A percentile compares a stretch with the other conserved stretches of the same genome.
phyloP scores from a whole-genome alignment of 2,113 vertebrate genomes.

The Polyodon spathula region DNA sequence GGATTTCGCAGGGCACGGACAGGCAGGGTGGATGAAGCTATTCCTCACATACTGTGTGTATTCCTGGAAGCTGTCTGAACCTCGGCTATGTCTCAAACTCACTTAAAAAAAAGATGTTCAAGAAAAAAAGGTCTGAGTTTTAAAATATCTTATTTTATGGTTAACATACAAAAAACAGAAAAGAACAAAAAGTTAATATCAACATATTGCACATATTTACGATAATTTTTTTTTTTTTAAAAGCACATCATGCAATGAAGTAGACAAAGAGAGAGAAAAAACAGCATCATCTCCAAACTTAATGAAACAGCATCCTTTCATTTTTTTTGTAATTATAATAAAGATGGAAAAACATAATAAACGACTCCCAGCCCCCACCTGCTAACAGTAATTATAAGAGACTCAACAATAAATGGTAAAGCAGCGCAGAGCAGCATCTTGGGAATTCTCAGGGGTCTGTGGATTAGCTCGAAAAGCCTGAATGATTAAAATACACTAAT shows the following conservation, averaged over 20 bases:
- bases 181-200: conserved; percentile 51
- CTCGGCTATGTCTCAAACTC: too few relatives aligned
- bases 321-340: conserved; percentile 99
- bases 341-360: conserved; percentile 99
- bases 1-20: conserved; percentile 45
- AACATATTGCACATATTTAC: conserved; percentile 33
- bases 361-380: conserved; percentile 99
- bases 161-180: too few relatives aligned
- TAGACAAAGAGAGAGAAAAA: conserved; percentile 41
- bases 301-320: conserved; percentile 97
- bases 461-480: conserved; percentile 99
- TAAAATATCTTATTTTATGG: too few relatives aligned
- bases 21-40: too few relatives aligned
- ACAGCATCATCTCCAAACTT: conserved; percentile 86
- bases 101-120: too few relatives aligned
- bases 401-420: conserved; percentile 99
- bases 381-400: conserved; percentile 99
- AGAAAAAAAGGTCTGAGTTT: too few relatives aligned
- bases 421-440: conserved; percentile 99
- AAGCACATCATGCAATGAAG: conserved; percentile 49
- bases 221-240: conserved; percentile 53
- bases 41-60: too few relatives aligned
- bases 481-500: conserved; percentile 99
- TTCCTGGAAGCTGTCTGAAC: too few relatives aligned
- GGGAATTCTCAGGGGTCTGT: conserved; percentile 99